phyloP scores from a whole-genome alignment of 1,140 invertebrate species.

The Lerema accius region DNA sequence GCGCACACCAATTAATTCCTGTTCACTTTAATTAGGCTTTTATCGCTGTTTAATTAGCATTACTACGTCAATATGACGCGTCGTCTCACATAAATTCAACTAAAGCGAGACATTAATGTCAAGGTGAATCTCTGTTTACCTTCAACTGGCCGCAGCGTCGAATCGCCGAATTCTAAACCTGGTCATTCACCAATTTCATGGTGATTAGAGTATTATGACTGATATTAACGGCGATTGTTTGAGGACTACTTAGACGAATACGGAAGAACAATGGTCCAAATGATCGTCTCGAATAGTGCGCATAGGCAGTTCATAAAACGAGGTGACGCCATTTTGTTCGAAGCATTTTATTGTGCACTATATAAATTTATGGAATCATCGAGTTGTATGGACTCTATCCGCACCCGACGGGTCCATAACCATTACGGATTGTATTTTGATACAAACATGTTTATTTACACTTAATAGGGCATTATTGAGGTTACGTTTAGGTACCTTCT shows the following conservation, averaged over 20 bases:
- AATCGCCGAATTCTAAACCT: slow-evolving; percentile 51
- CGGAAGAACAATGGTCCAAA: slow-evolving; percentile 55
- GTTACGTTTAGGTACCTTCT: background rate
- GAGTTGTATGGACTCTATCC: slow-evolving; percentile 77
- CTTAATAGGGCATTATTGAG: slow-evolving; percentile 45
- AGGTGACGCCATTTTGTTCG: slow-evolving; percentile 74
- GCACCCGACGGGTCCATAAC: slow-evolving; percentile 72
- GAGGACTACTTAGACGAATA: slow-evolving; percentile 37
- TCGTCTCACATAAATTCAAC: slow-evolving; percentile 37
- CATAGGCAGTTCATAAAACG: slow-evolving; percentile 63
- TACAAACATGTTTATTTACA: slow-evolving; percentile 58
- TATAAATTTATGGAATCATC: slow-evolving; percentile 82
- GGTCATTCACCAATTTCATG: slow-evolving; percentile 66
- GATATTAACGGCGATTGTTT: slow-evolving; percentile 47
- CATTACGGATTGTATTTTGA: slow-evolving; percentile 73
- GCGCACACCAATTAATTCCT: slow-evolving; percentile 39
- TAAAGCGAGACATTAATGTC: slow-evolving; percentile 55
- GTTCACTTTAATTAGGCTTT: slow-evolving; percentile 57
- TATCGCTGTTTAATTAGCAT: slow-evolving; percentile 59
- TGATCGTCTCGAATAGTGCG: slow-evolving; percentile 39
- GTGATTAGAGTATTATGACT: slow-evolving; percentile 65
- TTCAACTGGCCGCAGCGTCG: slow-evolving; percentile 40
- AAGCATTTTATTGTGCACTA: slow-evolving; percentile 76
- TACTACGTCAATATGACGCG: slow-evolving; percentile 44
- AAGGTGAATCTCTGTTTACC: slow-evolving; percentile 61